Conservation (phyloP, 2,797 vertebrate genomes). For the Pitangus sulphuratus region DNA sequence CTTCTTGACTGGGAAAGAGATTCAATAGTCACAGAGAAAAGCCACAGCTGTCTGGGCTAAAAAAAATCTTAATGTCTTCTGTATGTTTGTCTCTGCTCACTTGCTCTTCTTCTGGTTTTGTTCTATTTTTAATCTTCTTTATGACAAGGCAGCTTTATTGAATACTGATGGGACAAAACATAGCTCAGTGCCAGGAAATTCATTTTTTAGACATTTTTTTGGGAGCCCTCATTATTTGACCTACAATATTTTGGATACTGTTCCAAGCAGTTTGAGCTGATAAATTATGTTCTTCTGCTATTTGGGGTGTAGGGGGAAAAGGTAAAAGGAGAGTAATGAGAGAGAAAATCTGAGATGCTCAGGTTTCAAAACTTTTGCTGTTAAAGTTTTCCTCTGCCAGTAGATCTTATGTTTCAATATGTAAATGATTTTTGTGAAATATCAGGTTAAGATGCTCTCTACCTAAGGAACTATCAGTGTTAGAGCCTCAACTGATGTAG, state of each 20-base stretch:
- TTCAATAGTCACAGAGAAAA: not conserved
- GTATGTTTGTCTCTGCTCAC: not conserved
- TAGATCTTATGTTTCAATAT: not conserved
- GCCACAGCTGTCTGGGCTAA: not conserved
- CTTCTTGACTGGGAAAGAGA: not conserved
- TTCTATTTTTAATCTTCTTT: conserved; percentile 43
- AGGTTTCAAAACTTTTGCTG: not conserved
- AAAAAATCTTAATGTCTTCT: not conserved
- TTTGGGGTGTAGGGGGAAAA: not conserved
- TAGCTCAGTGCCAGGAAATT: not conserved
- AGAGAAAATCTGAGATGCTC: not conserved
- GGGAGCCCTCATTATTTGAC: not conserved
- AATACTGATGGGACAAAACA: conserved; percentile 39
- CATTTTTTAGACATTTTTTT: not conserved
- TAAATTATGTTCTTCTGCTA: not conserved
- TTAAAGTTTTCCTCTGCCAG: not conserved
- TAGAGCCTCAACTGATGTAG: not conserved
- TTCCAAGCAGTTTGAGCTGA: not conserved
- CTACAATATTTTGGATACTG: not conserved
- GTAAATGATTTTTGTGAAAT: not conserved
- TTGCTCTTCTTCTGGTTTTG: conserved; percentile 5
- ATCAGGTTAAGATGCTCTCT: not conserved
- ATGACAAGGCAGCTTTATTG: not conserved
- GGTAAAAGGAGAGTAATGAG: not conserved
- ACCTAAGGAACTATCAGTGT: not conserved